A percentile compares a stretch with the other conserved stretches of the same genome.
Conservation (phyloP, 2,113 vertebrate genomes). For the Stomatorhinus ivindoensis region DNA sequence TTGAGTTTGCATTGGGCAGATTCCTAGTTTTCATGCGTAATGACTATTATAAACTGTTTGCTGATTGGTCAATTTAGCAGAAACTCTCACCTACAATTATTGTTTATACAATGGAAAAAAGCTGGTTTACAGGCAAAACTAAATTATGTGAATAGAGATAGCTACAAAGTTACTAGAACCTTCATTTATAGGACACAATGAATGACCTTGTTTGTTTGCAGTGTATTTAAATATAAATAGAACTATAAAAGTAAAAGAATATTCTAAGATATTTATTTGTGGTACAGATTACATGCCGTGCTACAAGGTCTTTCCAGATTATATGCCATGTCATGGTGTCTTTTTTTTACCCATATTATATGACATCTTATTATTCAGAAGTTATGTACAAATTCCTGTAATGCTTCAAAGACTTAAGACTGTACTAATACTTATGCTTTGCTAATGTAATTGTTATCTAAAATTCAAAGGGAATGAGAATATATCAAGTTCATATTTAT, state of each 20-base stretch:
- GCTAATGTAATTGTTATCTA: slow-evolving; percentile 31
- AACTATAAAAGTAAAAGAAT: not conserved
- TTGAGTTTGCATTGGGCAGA: not conserved
- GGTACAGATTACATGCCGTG: not conserved
- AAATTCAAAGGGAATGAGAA: slow-evolving; percentile 14
- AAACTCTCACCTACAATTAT: not conserved
- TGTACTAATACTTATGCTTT: slow-evolving; percentile 36
- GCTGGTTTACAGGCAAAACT: not conserved
- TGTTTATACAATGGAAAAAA: not conserved
- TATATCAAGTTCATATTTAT: slow-evolving; percentile 22
- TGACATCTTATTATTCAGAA: slow-evolving; percentile 12
- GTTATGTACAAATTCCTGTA: slow-evolving; percentile 27
- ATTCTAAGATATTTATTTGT: not conserved
- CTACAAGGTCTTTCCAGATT: not conserved
- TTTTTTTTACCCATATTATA: not conserved
- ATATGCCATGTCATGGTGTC: not conserved
- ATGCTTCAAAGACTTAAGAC: slow-evolving; percentile 25
- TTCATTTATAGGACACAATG: not conserved
- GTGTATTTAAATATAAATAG: not conserved
- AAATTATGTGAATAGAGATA: not conserved
- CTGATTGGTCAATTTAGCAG: not conserved
- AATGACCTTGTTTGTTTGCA: not conserved
- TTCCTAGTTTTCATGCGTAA: not conserved
- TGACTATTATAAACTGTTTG: not conserved
- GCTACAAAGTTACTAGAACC: not conserved